Conservation (phyloP, 2,888 invertebrate species). For the Spialia ferax region DNA sequence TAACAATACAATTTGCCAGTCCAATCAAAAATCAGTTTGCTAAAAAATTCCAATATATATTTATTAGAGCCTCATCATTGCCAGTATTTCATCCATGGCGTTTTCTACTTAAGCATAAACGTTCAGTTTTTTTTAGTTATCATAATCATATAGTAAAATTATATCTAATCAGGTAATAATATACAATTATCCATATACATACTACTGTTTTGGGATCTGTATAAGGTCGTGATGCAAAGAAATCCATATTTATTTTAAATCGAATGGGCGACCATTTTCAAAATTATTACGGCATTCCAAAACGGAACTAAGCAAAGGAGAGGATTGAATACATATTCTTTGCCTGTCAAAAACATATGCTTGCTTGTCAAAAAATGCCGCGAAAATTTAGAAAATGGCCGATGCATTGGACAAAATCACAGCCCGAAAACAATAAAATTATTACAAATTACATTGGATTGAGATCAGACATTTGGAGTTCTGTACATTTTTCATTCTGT, state of each 20-base stretch:
- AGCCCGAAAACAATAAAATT: constrained; percentile 39
- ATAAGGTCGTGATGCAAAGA: constrained; percentile 13
- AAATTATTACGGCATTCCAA: constrained; percentile 3
- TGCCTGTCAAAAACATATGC: too few species aligned
- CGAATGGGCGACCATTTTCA: constrained; percentile 16
- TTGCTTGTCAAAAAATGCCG: constrained; percentile 17
- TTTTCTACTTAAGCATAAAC: too few species aligned
- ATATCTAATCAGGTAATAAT: constrained; percentile 34
- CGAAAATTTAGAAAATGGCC: constrained; percentile 17
- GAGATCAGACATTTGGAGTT: too few species aligned
- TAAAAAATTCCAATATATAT: constrained; percentile 18
- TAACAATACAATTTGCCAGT: constrained; percentile 22
- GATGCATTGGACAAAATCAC: constrained; percentile 31
- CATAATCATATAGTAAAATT: constrained; percentile 8
- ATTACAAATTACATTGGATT: constrained; percentile 29
- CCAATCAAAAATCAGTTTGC: constrained; percentile 21
- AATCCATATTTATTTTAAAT: constrained; percentile 15
- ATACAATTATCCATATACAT: constrained; percentile 11
- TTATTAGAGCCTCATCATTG: constrained; percentile 26
- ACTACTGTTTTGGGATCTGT: constrained; percentile 3
- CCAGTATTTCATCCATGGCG: background rate
- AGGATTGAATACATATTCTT: too few species aligned
- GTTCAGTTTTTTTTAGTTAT: too few species aligned
- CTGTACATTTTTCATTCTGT: too few species aligned
- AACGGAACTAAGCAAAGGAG: too few species aligned